A percentile compares a stretch with the other conserved stretches of the same genome.
These are phyloP conservation scores for Artemisiospiza belli DNA, from an alignment of 2,113 vertebrate genomes.

Conservation along the genomic window DNA sequence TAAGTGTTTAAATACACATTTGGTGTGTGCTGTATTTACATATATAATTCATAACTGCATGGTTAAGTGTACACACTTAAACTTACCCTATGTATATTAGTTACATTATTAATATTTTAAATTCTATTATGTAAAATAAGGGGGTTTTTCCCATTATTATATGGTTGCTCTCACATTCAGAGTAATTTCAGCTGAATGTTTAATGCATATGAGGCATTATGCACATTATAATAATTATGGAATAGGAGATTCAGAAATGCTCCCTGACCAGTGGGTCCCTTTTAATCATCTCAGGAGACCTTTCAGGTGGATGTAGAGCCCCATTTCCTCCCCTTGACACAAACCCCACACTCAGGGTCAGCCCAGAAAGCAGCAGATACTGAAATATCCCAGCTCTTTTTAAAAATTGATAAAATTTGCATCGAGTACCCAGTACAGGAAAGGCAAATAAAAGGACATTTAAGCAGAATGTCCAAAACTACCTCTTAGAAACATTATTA, in stretches of 20 bases:
- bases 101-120: background rate
- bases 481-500: background rate
- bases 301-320: background rate
- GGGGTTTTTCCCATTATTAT: constrained; percentile 32
- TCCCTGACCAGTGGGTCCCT: background rate
- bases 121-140: constrained; percentile 1
- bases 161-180: background rate
- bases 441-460: background rate
- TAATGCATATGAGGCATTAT: background rate
- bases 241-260: constrained; percentile 32
- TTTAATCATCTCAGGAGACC: background rate
- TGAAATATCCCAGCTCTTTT: background rate
- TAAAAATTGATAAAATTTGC: background rate
- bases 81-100: background rate
- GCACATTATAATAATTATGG: constrained; percentile 60
- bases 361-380: background rate
- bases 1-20: background rate
- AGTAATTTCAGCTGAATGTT: background rate
- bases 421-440: background rate
- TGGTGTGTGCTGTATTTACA: background rate
- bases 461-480: background rate
- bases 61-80: background rate
- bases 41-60: background rate
- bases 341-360: background rate
- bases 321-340: background rate